Evolutionary conservation across 2,113 vertebrate genomes (phyloP), one percentile per base, ranked within the genome.

Genomic region (Piaya cayana): DNA sequence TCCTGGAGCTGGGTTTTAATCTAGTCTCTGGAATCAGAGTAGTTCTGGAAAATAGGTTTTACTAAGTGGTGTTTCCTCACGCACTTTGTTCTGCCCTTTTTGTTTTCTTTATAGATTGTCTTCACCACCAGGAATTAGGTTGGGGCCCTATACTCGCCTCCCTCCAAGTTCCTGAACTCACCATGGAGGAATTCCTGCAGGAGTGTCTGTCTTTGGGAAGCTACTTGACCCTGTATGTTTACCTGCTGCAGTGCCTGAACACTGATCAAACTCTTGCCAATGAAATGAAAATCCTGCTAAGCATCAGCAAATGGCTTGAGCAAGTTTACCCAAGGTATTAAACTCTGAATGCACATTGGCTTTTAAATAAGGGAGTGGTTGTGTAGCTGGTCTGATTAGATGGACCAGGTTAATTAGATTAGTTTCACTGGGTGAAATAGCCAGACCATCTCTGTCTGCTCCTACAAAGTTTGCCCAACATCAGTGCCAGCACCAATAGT

Each of bases 141-240:
- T 99, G 99, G 99, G 99, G 99, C 34, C 99, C 99, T 59, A 97
- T 99, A 63, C 97, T 99, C 30, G 99, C 98, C 15, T 99, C 99
- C 4, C 98, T 99, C 65, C 99, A 99, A 95, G 99, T 99, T 95
- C 99, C 99, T 12, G 99, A 99, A 96, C 98, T 99, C 84, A 99
- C 99, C 29, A 98, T 98, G 65, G 98, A 99, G 70, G 99, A 99
- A 91, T 99, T 99, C 92, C 97, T 99, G 43, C 98, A 98, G 78
- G 99, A 99, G 93, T 99, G 99, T 95, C 97, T 99, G 63, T 97
- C 98, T 32, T 97, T 99, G 30, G 98, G 99, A 83, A 99, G 99
- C 96, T 99, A 99, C 97, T 95, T 99, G 85, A 99, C 99, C 2
- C 98, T 99, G 0, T 99, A 99, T 6, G 98, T 99, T 82, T 99